phyloP scores from a whole-genome alignment of 2,113 vertebrate genomes.

The Tympanuchus pallidicinctus region DNA sequence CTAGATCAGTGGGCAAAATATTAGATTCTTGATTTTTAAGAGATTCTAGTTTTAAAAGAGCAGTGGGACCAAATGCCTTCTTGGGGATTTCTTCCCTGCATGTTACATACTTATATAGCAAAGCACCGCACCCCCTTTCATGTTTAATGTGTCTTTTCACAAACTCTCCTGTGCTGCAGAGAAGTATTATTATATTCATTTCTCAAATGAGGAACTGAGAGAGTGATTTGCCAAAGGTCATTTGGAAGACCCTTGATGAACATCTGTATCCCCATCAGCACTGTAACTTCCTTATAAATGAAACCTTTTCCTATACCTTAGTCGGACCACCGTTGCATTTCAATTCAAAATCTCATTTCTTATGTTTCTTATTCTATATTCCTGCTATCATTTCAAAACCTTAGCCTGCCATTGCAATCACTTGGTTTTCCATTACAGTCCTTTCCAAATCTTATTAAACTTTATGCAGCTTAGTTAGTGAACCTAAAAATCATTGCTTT shows the following conservation, averaged over 20 bases:
- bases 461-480: neutral
- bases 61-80: neutral
- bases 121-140: neutral
- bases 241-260: neutral
- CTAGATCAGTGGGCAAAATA: neutral
- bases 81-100: neutral
- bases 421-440: neutral
- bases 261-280: neutral
- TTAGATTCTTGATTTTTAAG: neutral
- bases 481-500: neutral
- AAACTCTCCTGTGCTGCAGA: neutral
- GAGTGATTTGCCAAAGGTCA: neutral
- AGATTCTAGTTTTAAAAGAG: neutral
- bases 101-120: neutral
- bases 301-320: neutral
- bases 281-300: neutral
- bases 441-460: neutral
- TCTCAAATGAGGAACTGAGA: neutral
- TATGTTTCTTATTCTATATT: neutral
- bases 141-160: neutral
- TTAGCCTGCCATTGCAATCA: neutral
- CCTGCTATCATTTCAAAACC: neutral
- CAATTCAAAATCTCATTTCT: neutral
- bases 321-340: neutral
- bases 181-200: neutral